Evolutionary conservation across 2,797 vertebrate genomes (phyloP), one percentile per base, ranked within the genome.

Genomic region (Varecia variegata): DNA sequence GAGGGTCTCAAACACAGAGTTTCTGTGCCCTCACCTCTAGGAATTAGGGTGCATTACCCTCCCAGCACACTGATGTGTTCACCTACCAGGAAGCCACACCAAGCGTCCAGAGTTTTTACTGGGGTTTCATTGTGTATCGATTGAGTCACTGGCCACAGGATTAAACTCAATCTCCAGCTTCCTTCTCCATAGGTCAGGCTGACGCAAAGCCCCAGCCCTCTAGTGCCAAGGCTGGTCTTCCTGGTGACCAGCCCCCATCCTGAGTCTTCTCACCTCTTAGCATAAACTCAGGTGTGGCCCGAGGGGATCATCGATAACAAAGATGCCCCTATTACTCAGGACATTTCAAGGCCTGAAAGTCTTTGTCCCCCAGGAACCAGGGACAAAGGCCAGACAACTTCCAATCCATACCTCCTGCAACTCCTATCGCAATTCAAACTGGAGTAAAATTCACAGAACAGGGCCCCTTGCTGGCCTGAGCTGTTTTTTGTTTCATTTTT

Each of bases 11-110:
- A 17, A 38, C 6, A 25, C 76, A 71, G 38, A 45, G 30, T 65
- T 58, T 32, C 52, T 8, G 5, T 65, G 27, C 0, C 32, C 38
- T 20, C 7, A 23, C 17, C 18, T 45, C 7, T 4, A 2, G 25
- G 58, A 76, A 56, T 18, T 35, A 2, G 86, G 18, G 9, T 3
- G 9, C 40, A 18, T 7, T 35, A 12, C 50, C 20, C 52, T n/a
- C 14, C 30, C 0, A 2, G 56, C 14, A 10, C 13, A 47, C 30
- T 6, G 1, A 5, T 0, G 11, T 2, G 40, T 15, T 90, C 50
- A n/a, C 38, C 43, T 52, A 14, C 58, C 32, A 32, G 88, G 43
- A 60, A 77, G 30, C 2, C 23, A 8, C 43, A 23, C 20, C 2
- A 45, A 17, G 45, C 45, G 45, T 47, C 52, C 10, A 3, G 18